These are phyloP conservation scores for Umimayanthus kanabou DNA, from an alignment of 92 coral and sea anemone genomes.

Conservation along the genomic window DNA sequence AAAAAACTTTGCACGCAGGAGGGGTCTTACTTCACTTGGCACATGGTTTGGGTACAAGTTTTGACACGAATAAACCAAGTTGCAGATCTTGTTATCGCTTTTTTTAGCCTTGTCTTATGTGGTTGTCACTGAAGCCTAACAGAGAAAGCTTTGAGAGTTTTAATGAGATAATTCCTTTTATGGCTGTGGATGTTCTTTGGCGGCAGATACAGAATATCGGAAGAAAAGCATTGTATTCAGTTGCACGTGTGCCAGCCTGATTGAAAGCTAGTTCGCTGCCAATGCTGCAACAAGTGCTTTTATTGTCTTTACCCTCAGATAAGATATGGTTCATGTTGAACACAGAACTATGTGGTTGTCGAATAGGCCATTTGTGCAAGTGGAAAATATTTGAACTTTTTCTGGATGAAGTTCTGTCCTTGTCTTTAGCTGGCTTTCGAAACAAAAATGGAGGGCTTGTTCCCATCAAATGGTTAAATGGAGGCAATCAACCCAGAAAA, in stretches of 20 bases:
- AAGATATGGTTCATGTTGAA: neutral
- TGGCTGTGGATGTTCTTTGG: slow-evolving; percentile 2
- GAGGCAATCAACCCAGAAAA: neutral
- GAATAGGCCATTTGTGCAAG: neutral
- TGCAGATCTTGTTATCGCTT: slow-evolving; percentile 1
- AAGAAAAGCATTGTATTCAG: slow-evolving; percentile 8
- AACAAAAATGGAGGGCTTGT: slow-evolving; percentile 9
- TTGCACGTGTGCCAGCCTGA: slow-evolving; percentile 6
- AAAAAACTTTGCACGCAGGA: too few relatives aligned
- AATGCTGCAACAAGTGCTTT: slow-evolving; percentile 9
- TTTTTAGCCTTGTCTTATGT: neutral
- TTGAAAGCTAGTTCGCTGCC: neutral
- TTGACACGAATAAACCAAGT: slow-evolving; percentile 13
- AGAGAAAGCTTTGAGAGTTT: neutral
- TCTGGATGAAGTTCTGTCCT: neutral
- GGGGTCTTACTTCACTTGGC: neutral
- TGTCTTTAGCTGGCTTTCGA: neutral
- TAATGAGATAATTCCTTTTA: slow-evolving; percentile 12
- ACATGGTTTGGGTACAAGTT: neutral
- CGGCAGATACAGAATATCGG: slow-evolving; percentile 3
- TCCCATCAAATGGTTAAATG: slow-evolving; percentile 14
- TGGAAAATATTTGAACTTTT: neutral
- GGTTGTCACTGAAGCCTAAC: neutral
- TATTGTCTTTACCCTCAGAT: too few relatives aligned
- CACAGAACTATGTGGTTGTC: neutral